Evolutionary conservation across 2,113 vertebrate species (phyloP).

Genomic region (Petromus typicus): DNA sequence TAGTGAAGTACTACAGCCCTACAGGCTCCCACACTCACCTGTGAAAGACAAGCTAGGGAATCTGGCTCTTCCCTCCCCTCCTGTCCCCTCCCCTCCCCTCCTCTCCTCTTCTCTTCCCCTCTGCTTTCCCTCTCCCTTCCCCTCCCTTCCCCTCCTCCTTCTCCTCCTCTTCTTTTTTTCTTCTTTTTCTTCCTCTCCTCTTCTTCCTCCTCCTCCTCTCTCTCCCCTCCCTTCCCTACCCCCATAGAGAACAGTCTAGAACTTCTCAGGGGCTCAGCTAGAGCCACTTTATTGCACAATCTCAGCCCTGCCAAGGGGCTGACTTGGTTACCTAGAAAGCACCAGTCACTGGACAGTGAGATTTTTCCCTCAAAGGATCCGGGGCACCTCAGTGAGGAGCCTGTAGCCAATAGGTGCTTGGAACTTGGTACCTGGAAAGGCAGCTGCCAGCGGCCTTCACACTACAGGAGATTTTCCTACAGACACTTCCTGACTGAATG

Average conservation of each 20-base stretch:
- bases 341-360: background rate
- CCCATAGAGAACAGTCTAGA: background rate
- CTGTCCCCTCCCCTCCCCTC: too few species aligned
- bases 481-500: background rate
- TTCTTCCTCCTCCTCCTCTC: fast-evolving
- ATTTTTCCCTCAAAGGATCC: background rate
- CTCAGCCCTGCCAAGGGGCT: background rate
- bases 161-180: background rate
- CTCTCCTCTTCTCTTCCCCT: too few species aligned
- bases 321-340: background rate
- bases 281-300: background rate
- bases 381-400: background rate
- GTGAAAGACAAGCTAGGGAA: background rate
- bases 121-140: background rate
- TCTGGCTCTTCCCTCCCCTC: background rate
- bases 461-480: background rate
- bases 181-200: background rate
- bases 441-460: background rate
- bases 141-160: fast-evolving
- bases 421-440: background rate
- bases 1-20: background rate
- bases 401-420: background rate
- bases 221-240: too few species aligned
- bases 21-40: background rate
- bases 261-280: background rate